These are phyloP conservation scores for Leptopilina boulardi DNA, from an alignment of 1,140 invertebrate species.

Conservation along the genomic window DNA sequence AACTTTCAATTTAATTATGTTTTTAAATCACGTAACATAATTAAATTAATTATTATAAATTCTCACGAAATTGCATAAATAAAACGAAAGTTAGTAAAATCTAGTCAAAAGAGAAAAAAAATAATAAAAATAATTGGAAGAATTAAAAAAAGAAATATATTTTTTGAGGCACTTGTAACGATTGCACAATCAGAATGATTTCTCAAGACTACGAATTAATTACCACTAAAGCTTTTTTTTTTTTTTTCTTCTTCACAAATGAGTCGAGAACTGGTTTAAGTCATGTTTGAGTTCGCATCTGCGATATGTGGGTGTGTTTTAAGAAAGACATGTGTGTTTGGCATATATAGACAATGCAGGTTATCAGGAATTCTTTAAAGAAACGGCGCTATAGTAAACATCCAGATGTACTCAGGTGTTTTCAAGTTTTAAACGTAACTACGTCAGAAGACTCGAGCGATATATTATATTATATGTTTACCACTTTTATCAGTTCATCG, in stretches of 20 bases:
- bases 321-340: not conserved
- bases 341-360: not conserved
- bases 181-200: not conserved
- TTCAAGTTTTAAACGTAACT: not conserved
- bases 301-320: not conserved
- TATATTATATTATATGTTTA: not conserved
- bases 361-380: constrained; percentile 25
- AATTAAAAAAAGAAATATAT: not conserved
- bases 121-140: not conserved
- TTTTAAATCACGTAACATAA: no score
- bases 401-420: constrained; percentile 9
- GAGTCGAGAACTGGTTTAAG: constrained; percentile 6
- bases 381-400: not conserved
- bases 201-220: constrained; percentile 12
- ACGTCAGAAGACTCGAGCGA: not conserved
- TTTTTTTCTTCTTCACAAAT: not conserved
- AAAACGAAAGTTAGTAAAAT: no score
- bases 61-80: no score
- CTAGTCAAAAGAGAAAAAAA: not conserved
- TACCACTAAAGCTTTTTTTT: not conserved
- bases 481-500: not conserved
- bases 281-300: not conserved
- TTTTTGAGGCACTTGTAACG: not conserved
- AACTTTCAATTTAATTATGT: no score
- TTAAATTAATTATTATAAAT: no score